Evolutionary conservation across 1,140 invertebrate species (phyloP), one percentile per base, ranked within the genome.

Genomic region (Charaxes varanes): DNA sequence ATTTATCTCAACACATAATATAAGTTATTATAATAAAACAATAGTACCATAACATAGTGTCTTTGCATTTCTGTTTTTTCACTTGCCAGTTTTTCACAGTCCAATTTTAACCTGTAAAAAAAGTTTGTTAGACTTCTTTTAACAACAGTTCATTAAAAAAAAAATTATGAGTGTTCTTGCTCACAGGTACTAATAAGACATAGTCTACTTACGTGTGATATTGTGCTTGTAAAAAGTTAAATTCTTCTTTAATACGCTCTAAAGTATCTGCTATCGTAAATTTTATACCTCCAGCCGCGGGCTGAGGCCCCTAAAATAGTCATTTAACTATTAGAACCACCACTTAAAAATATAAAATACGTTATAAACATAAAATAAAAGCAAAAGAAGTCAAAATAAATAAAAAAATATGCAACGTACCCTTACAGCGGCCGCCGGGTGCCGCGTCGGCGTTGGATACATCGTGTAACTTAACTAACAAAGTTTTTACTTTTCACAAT

Each of bases 41-140:
- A 23, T 91, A 93, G n/a, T 90, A 97, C 95, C 96, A 98, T 98
- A 62, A 97, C 96, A 88, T 97, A 98, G 90, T 98, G 95, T 84
- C 96, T 90, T 85, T 97, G 96, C 91, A 97, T 98, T 89, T 98
- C 96, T 55, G 95, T 97, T 90, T 99, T 99, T 86, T 99, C 97
- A 86, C 93, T 94, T 47, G 94, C 94, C 76, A 99, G 87, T 88
- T 99, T 99, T 87, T 99, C 97, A 87, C 92, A 94, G 89, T 94
- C 93, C 87, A 94, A 87, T 89, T 94, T 94, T 66, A 94, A 88
- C 85, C 92, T 94, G 87, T 24, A 77, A 73, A 38, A 31, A 30
- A 6, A 14, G 12, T 3, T 30, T 11, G n/a, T 23, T 21, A 19
- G 12, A n/a, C 15, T 35, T 14, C 11, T 35, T 14, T 22, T 15